Evolutionary conservation across 2,888 invertebrate species (phyloP).

Genomic region (Mythimna impura): DNA sequence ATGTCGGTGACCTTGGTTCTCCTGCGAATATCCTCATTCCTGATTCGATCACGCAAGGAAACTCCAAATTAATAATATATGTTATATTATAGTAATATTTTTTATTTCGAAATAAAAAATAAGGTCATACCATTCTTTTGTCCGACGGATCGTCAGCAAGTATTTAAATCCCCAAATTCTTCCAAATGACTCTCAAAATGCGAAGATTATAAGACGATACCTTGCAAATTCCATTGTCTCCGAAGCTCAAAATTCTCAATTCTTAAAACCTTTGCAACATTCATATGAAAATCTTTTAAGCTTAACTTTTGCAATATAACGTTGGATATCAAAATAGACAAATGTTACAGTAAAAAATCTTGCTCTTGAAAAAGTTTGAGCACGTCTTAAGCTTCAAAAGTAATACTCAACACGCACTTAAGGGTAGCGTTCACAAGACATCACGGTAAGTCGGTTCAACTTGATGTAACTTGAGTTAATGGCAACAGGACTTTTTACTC

Average conservation of each 20-base stretch:
- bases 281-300: conserved; percentile 46
- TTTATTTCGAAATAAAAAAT: no score
- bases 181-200: conserved; percentile 32
- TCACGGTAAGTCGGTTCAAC: conserved; percentile 58
- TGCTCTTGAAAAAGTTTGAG: conserved; percentile 68
- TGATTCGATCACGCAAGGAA: no score
- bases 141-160: conserved; percentile 2
- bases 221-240: conserved; percentile 43
- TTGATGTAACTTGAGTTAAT: conserved; percentile 65
- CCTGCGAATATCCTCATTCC: no score
- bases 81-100: no score
- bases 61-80: no score
- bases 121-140: not conserved
- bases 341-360: conserved; percentile 60
- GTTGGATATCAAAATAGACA: conserved; percentile 63
- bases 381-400: conserved; percentile 69
- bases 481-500: conserved; percentile 61
- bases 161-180: conserved; percentile 30
- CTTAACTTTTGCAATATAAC: conserved; percentile 64
- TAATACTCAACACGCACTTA: conserved; percentile 72
- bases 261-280: conserved; percentile 39
- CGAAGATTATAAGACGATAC: conserved; percentile 39
- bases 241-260: conserved; percentile 19
- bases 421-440: conserved; percentile 58
- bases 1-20: no score